Conservation (phyloP, 2,888 invertebrate genomes). For the Cosmorhoe ocellata region DNA sequence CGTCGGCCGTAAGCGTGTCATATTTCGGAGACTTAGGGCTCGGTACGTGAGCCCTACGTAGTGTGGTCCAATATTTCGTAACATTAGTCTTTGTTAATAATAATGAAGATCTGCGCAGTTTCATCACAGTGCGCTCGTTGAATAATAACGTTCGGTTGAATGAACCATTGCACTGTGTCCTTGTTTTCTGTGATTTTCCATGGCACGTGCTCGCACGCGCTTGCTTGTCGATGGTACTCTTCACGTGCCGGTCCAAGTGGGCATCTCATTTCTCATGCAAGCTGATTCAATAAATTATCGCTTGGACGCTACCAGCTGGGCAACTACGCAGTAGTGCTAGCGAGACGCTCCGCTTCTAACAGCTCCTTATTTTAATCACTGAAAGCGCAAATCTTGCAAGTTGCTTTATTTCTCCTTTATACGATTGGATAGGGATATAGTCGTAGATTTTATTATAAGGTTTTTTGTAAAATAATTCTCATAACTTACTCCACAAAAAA, state of each 20-base stretch:
- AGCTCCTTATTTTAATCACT: constrained; percentile 10
- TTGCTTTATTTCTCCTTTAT: too few relatives aligned
- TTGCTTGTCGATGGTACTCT: constrained; percentile 39
- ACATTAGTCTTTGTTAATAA: constrained; percentile 73
- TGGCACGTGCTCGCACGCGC: constrained; percentile 61
- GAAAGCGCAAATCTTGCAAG: not conserved
- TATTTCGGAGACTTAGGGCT: constrained; percentile 51
- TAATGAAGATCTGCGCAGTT: constrained; percentile 75
- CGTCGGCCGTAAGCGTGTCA: constrained; percentile 35
- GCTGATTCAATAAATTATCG: constrained; percentile 55
- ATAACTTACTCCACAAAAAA: too few relatives aligned
- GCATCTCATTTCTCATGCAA: constrained; percentile 57
- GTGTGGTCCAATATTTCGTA: constrained; percentile 69
- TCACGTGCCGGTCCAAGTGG: constrained; percentile 43
- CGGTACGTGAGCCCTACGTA: constrained; percentile 52
- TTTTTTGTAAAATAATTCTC: too few relatives aligned
- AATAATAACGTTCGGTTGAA: constrained; percentile 81
- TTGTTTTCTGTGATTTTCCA: constrained; percentile 82
- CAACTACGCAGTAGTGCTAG: constrained; percentile 54
- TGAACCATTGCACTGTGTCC: constrained; percentile 81
- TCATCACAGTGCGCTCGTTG: constrained; percentile 78
- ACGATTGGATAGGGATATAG: too few relatives aligned
- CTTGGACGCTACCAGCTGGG: constrained; percentile 42
- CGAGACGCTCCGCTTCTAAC: constrained; percentile 24
- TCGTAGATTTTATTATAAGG: too few relatives aligned